phyloP scores from a whole-genome alignment of 2,113 vertebrate species.

The Entomyzon cyanotis region DNA sequence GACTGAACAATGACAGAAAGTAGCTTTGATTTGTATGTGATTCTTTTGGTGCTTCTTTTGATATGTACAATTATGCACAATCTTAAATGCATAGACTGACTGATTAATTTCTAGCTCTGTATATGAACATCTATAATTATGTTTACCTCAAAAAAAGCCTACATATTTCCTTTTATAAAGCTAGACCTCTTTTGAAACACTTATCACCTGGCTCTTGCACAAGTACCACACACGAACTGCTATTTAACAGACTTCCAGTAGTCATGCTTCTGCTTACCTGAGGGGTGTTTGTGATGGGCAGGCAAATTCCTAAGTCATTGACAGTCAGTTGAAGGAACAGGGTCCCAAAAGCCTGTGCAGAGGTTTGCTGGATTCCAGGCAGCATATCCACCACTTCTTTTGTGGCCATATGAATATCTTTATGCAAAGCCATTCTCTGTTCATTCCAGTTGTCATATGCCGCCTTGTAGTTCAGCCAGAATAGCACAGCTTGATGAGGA shows the following conservation, averaged over 20 bases:
- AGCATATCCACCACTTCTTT: constrained; percentile 98
- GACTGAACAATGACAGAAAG: neutral
- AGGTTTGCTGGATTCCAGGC: constrained; percentile 96
- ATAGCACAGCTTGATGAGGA: constrained; percentile 87
- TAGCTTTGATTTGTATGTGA: neutral
- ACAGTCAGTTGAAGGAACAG: constrained; percentile 97
- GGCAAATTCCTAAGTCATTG: constrained; percentile 95
- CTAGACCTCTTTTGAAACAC: neutral
- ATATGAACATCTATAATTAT: neutral
- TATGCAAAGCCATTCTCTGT: constrained; percentile 94
- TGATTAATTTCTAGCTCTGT: neutral
- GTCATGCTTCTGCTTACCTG: constrained; percentile 75
- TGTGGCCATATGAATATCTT: constrained; percentile 97
- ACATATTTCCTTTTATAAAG: neutral
- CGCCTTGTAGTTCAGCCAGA: constrained; percentile 99
- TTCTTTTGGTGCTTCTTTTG: neutral
- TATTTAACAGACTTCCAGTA: neutral
- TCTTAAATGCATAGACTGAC: neutral
- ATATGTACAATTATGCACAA: neutral
- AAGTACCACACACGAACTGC: fast-evolving
- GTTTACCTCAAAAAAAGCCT: neutral
- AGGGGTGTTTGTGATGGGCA: constrained; percentile 90
- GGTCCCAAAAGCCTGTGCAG: constrained; percentile 95
- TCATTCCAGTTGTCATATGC: constrained; percentile 99
- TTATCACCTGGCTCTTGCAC: neutral